A percentile compares a stretch with the other conserved stretches of the same genome.
Evolutionary conservation across 2,797 vertebrate species (phyloP).

Genomic region (Periparus ater): DNA sequence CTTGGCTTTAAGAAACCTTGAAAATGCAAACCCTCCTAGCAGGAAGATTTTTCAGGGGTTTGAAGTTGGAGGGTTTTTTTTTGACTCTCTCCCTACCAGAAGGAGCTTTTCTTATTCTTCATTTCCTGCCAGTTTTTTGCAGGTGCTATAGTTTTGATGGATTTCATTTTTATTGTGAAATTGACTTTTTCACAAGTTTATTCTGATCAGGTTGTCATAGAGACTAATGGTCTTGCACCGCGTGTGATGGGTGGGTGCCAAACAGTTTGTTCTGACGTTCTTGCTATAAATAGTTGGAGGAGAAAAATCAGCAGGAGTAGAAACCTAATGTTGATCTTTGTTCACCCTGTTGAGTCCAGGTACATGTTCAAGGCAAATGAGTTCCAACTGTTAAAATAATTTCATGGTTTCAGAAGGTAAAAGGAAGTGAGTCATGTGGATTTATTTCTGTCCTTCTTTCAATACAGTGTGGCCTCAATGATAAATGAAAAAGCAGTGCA

Average conservation of each 20-base stretch:
- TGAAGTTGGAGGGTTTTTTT: not conserved
- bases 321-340: slow-evolving; percentile 1
- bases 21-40: not conserved
- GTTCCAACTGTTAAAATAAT: not conserved
- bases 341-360: not conserved
- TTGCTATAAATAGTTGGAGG: slow-evolving; percentile 46
- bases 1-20: not conserved
- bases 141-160: slow-evolving; percentile 35
- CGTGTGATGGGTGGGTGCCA: not conserved
- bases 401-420: not conserved
- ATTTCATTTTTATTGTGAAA: slow-evolving; percentile 50
- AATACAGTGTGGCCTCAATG: not conserved
- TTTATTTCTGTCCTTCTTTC: not conserved
- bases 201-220: slow-evolving; percentile 71
- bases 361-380: not conserved
- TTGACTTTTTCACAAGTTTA: slow-evolving; percentile 56
- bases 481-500: not conserved
- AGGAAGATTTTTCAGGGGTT: not conserved
- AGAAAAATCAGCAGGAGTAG: not conserved
- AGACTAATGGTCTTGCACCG: slow-evolving; percentile 55
- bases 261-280: slow-evolving; percentile 26
- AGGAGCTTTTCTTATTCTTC: not conserved
- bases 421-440: not conserved
- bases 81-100: not conserved
- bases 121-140: not conserved